Evolutionary conservation across 2,888 invertebrate genomes (phyloP).

Genomic region (Melipona bicolor): DNA sequence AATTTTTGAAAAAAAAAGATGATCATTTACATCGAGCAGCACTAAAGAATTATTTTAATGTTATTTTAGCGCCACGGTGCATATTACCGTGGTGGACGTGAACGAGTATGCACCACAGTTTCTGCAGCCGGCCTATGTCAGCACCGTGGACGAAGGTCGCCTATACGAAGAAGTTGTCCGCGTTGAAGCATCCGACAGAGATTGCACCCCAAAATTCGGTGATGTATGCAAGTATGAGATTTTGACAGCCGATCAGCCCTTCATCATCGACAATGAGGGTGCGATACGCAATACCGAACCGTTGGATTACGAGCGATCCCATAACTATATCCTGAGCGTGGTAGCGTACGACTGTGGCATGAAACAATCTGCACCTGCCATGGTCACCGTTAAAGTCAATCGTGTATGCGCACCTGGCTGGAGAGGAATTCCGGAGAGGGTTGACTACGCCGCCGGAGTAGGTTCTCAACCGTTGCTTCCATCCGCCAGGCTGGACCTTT

Average conservation of each 20-base stretch:
- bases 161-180: slow-evolving; percentile 95
- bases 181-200: slow-evolving; percentile 96
- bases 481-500: slow-evolving; percentile 89
- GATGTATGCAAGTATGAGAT: slow-evolving; percentile 99
- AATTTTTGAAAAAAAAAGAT: too few species aligned
- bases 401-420: slow-evolving; percentile 84
- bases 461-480: slow-evolving; percentile 93
- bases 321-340: slow-evolving; percentile 98
- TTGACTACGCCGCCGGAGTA: slow-evolving; percentile 93
- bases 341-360: slow-evolving; percentile 99
- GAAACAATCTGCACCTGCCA: slow-evolving; percentile 96
- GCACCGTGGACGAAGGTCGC: slow-evolving; percentile 95
- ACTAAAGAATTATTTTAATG: slow-evolving; percentile 1
- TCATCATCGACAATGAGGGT: slow-evolving; percentile 95
- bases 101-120: slow-evolving; percentile 98
- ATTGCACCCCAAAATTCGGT: slow-evolving; percentile 97
- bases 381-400: slow-evolving; percentile 97
- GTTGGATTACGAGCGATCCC: slow-evolving; percentile 95
- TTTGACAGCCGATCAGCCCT: slow-evolving; percentile 94
- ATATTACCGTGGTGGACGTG: slow-evolving; percentile 97
- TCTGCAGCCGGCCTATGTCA: slow-evolving; percentile 95
- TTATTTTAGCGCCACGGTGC: slow-evolving; percentile 92
- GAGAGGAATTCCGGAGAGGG: slow-evolving; percentile 91
- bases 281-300: slow-evolving; percentile 97
- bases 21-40: too few species aligned